These are phyloP conservation scores for Denticeps clupeoides DNA, from an alignment of 2,797 vertebrate genomes.

Conservation along the genomic window DNA sequence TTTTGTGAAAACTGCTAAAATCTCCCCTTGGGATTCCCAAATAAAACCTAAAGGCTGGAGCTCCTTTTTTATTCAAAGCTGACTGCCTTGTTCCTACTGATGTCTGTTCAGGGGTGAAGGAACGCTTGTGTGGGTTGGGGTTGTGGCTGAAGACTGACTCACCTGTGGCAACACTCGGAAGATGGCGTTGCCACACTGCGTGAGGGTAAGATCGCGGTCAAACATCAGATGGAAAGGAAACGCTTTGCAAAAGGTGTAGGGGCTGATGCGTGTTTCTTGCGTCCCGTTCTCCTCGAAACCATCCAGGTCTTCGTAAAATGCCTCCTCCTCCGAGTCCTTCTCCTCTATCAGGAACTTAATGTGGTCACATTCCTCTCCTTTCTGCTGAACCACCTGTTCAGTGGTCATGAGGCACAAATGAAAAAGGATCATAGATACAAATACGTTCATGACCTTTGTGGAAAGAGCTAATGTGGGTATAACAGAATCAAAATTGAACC, in stretches of 20 bases:
- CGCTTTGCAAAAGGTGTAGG: constrained; percentile 95
- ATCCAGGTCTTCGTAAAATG: constrained; percentile 91
- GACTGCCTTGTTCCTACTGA: no score
- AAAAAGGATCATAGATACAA: neutral
- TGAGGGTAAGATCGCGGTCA: constrained; percentile 87
- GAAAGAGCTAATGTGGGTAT: no score
- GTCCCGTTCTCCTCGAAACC: constrained; percentile 95
- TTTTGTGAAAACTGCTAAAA: no score
- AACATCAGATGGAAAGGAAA: constrained; percentile 99
- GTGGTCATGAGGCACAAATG: neutral
- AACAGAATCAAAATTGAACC: no score
- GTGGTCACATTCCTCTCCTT: constrained; percentile 94
- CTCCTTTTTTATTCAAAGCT: no score
- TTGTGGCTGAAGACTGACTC: constrained; percentile 4
- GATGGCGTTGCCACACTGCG: constrained; percentile 94
- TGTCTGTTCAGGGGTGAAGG: no score
- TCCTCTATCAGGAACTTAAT: constrained; percentile 98
- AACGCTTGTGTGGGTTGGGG: no score
- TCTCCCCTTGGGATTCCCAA: no score
- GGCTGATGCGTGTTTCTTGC: constrained; percentile 97
- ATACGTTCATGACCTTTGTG: no score
- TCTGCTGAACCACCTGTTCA: constrained; percentile 87
- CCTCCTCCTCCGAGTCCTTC: constrained; percentile 92
- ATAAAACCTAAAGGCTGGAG: no score
- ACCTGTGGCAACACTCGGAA: constrained; percentile 96